Base-by-base conservation (phyloP, 2,113 vertebrate species). In the Archilochus colubris region DNA sequence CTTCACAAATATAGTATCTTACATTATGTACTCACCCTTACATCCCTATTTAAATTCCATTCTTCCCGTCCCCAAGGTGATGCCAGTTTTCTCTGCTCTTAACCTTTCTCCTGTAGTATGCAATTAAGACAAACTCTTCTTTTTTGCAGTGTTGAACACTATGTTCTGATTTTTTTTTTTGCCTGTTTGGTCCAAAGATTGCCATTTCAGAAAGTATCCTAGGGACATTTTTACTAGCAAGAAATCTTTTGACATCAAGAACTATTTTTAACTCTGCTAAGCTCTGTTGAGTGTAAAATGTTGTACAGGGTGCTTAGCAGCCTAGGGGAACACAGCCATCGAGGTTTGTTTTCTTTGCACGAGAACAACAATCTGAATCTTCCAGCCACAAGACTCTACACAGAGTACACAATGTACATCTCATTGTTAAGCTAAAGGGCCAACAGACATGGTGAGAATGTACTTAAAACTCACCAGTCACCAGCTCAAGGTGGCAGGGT, bases 201-300 rank as follows among this genome's bases (percentile, higher is more conserved):
- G 94, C 59, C 58, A 62, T 58, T 95, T 91, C 76, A 89, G n/a
- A 20, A 83, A 94, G 57, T 93, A 84, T 70, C 91, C 89, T 91
- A 81, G 58, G 73, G 95, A 94, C 88, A 89, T 89, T 95, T 96
- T 83, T 86, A 95, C 64, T 91, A 76, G 31, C 72, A 76, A 93
- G 78, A 91, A 86, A 79, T 84, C 88, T 86, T 94, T 89, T 90
- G 83, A 94, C 68, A 82, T 83, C 67, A 77, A 89, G 64, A 70
- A 85, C 82, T 95, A 92, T 95, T 97, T 97, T 96, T 95, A 95
- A 86, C 83, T 82, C 55, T 0, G 1, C 38, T 88, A 57, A 86
- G 57, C 64, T 94, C 77, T 83, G 61, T 57, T 91, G 55, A 89
- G 91, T 95, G 94, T 91, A 94, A 96, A 94, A 94, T 64, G 48